Evolutionary conservation across 2,113 vertebrate genomes (phyloP).

Genomic region (Heliornis fulica): DNA sequence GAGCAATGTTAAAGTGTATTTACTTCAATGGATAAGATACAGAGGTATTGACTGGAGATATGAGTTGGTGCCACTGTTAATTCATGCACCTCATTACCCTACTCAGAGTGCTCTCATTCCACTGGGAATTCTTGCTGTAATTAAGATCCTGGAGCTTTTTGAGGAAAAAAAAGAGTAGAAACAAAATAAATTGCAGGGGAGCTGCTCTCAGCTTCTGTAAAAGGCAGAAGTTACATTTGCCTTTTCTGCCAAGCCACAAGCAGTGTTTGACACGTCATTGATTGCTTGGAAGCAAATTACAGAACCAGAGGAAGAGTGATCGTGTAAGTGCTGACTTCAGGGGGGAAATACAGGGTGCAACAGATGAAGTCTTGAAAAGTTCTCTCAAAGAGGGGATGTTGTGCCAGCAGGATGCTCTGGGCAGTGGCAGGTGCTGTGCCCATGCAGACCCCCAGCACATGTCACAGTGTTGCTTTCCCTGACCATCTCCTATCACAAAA

Average conservation of each 20-base stretch:
- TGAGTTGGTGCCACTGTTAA: background rate
- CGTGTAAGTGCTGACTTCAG: background rate
- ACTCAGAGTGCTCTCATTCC: background rate
- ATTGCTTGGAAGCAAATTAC: background rate
- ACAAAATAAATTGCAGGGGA: background rate
- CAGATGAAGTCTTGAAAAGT: background rate
- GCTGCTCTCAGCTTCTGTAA: background rate
- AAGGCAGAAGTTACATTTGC: background rate
- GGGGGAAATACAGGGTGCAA: background rate
- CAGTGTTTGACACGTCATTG: background rate
- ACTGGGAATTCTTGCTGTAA: background rate
- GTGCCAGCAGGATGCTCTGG: background rate
- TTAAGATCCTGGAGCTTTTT: background rate
- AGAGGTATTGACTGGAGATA: background rate
- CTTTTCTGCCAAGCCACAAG: background rate
- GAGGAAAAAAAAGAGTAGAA: background rate
- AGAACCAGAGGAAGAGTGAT: background rate
- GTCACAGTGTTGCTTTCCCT: background rate
- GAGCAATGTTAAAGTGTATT: background rate
- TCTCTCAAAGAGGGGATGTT: background rate
- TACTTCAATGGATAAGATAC: background rate
- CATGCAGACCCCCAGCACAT: background rate
- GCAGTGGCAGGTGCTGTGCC: fast-evolving
- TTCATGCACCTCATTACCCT: background rate
- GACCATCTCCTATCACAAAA: background rate